Percentiles rank a stretch among this genome's conserved stretches.
Evolutionary conservation across 2,888 invertebrate species (phyloP).

Genomic region (Drosophila anceps): DNA sequence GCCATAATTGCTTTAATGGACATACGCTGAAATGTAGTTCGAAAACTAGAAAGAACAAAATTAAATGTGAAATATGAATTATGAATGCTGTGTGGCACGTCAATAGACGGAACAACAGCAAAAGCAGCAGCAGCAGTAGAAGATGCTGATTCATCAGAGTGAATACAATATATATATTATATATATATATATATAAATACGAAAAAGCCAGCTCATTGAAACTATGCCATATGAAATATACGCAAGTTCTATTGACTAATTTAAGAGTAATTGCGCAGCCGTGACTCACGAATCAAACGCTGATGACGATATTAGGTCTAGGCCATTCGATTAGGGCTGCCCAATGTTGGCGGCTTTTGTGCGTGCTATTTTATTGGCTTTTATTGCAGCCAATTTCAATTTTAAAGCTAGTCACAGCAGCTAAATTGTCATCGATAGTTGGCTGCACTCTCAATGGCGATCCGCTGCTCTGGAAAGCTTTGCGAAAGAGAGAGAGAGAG

Average conservation of each 20-base stretch:
- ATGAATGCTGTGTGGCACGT: slow-evolving; percentile 54
- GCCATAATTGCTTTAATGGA: slow-evolving; percentile 64
- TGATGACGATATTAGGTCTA: slow-evolving; percentile 24
- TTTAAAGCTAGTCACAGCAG: not conserved
- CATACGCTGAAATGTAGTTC: slow-evolving; percentile 40
- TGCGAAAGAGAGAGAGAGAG: not conserved
- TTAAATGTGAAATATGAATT: slow-evolving; percentile 56
- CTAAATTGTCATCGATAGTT: not conserved
- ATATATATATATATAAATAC: slow-evolving; percentile 22
- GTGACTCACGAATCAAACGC: slow-evolving; percentile 41
- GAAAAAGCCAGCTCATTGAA: slow-evolving; percentile 3
- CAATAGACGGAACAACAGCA: slow-evolving; percentile 47
- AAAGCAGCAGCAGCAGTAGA: slow-evolving; percentile 25
- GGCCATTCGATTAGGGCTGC: slow-evolving; percentile 5
- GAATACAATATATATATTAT: slow-evolving; percentile 23
- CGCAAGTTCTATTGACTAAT: slow-evolving; percentile 11
- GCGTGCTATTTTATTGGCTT: slow-evolving; percentile 8
- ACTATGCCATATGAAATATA: slow-evolving; percentile 16
- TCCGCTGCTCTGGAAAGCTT: slow-evolving; percentile 26
- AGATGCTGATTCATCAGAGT: slow-evolving; percentile 63
- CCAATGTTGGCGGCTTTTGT: not conserved
- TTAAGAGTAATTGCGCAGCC: slow-evolving; percentile 15
- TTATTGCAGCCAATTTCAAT: not conserved
- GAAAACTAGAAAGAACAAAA: slow-evolving; percentile 30
- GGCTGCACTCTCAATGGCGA: slow-evolving; percentile 19